phyloP scores from a whole-genome alignment of 30 jellyfish, hydroid and myxozoan species.

The Cassiopea andromeda region DNA sequence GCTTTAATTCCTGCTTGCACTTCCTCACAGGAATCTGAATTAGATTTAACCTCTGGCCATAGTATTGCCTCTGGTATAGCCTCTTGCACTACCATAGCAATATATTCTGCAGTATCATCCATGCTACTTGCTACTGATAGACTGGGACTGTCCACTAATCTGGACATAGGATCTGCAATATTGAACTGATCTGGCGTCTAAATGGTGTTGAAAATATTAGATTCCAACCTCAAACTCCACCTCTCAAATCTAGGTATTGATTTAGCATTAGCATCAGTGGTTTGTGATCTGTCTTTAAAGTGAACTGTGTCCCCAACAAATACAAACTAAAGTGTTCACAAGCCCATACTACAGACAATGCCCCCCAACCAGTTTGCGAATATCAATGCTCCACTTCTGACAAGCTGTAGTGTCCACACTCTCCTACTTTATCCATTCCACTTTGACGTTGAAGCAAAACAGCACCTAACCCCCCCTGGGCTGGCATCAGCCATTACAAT shows the following conservation, averaged over 20 bases:
- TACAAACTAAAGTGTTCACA: conserved; percentile 15
- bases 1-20: conserved; percentile 34
- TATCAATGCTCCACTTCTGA: conserved; percentile 48
- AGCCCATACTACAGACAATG: conserved; percentile 22
- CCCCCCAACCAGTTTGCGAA: conserved; percentile 52
- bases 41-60: background rate
- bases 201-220: too few relatives aligned
- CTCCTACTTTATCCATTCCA: conserved; percentile 4
- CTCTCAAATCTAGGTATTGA: too few relatives aligned
- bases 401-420: conserved; percentile 19
- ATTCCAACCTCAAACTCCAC: too few relatives aligned
- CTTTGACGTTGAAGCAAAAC: conserved; percentile 1
- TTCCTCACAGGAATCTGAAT: conserved; percentile 2
- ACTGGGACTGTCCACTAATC: background rate
- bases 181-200: too few relatives aligned
- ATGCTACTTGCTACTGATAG: conserved; percentile 1
- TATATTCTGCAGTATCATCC: background rate
- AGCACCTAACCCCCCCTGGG: conserved; percentile 41
- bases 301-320: conserved; percentile 29
- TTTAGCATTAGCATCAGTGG: conserved; percentile 27
- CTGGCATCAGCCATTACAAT: conserved; percentile 30
- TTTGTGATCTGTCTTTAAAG: conserved; percentile 29
- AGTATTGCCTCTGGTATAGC: conserved; percentile 12
- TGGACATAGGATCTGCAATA: too few relatives aligned
- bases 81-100: background rate